Percentiles rank a stretch among this genome's conserved stretches.
phyloP scores from a whole-genome alignment of 1,140 invertebrate species.

The Branchinecta lynchi region DNA sequence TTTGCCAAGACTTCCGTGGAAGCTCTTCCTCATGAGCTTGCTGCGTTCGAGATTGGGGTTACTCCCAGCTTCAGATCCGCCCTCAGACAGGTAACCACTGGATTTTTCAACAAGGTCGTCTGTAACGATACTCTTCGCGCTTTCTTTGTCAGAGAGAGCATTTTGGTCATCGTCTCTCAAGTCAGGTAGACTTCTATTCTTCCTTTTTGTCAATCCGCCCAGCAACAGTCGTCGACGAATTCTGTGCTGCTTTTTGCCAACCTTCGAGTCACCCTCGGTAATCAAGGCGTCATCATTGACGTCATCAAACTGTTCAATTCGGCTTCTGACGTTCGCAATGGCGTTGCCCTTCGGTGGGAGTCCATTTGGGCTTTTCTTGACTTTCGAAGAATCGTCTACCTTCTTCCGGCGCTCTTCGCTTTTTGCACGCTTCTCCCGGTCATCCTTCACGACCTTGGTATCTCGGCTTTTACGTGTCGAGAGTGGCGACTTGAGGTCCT shows the following conservation, averaged over 20 bases:
- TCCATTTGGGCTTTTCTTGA: constrained; percentile 21
- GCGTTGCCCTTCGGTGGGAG: neutral
- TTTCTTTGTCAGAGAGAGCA: constrained; percentile 28
- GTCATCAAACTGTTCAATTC: constrained; percentile 31
- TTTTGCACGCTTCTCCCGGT: constrained; percentile 44
- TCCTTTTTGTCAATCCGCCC: constrained; percentile 69
- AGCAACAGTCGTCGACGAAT: constrained; percentile 70
- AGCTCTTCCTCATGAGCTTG: constrained; percentile 73
- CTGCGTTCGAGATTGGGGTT: constrained; percentile 71
- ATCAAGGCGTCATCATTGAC: constrained; percentile 29
- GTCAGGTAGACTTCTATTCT: constrained; percentile 82
- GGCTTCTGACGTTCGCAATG: neutral
- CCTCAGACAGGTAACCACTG: constrained; percentile 70
- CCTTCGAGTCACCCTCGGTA: neutral
- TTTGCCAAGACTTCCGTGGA: constrained; percentile 64
- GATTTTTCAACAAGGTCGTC: constrained; percentile 37
- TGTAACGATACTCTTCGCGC: constrained; percentile 31
- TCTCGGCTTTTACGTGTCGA: constrained; percentile 15
- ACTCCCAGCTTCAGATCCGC: constrained; percentile 58
- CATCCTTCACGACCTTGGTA: constrained; percentile 10
- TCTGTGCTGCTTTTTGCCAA: constrained; percentile 73
- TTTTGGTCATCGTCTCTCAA: constrained; percentile 44
- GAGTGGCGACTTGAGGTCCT: constrained; percentile 31
- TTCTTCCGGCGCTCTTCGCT: constrained; percentile 64
- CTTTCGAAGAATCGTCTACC: constrained; percentile 27